Evolutionary conservation across 2,113 vertebrate genomes (phyloP), one percentile per base, ranked within the genome.

Genomic region (Oncorhynchus kisutch): DNA sequence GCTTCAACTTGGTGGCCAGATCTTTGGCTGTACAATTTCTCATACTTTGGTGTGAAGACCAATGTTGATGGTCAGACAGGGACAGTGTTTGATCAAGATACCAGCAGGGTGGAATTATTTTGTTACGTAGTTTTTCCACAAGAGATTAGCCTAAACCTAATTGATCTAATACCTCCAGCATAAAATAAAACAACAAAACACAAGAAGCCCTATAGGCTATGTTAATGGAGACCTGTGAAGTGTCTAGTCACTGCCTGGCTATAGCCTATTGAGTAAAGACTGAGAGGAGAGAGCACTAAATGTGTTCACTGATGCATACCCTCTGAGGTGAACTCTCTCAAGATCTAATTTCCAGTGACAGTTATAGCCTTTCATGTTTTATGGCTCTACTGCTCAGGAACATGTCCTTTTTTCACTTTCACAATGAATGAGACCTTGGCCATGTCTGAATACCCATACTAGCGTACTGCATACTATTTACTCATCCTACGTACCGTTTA

Each of bases 381-480:
- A 48, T 70, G 67, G 72, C 22, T 34, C 68, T 45, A 24, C 54
- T n/a, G 13, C 67, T 12, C 22, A 72, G 48, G 70, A 74, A 74
- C 73, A 67, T 80, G 34, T 76, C 14, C 64, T 54, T 18, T 48
- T 69, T 82, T 68, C 9, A 82, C 81, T 75, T 60, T 29, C 70
- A 75, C 22, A 75, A 72, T 66, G 31, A 76, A 67, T 74, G 22
- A 64, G 67, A 69, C 39, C 39, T 0, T 45, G 39, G 39, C 9
- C 9, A 9, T 11, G 39, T 45, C 39, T 11, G 39, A 45, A 11
- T 45, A 45, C 9, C 39, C 39, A 45, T 45, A 12, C 39, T 45
- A 45, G 39, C 8, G 1, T 45, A 45, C 39, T 45, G 39, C 39
- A 45, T 45, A 45, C 39, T 45, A 45, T 12, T 45, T 45, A 12